phyloP scores from a whole-genome alignment of 37 sponge, comb jelly and placozoan genomes.

The Chondrilla cf. caribensis region DNA sequence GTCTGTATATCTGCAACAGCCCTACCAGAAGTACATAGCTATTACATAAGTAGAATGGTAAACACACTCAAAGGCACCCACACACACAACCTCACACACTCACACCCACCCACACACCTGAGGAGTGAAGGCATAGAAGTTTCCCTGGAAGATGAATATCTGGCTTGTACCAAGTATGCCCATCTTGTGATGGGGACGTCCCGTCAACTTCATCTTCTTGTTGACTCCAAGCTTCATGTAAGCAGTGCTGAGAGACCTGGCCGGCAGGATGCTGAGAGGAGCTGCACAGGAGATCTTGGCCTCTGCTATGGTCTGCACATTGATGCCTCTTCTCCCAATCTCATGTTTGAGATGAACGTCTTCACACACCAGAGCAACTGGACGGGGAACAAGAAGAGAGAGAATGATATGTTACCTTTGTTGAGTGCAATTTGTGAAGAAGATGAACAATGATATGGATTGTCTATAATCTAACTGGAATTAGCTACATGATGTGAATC shows the following conservation, averaged over 20 bases:
- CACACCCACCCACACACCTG: slow-evolving; percentile 24
- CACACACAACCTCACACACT: not conserved
- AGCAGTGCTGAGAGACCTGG: slow-evolving; percentile 49
- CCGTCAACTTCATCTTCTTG: slow-evolving; percentile 61
- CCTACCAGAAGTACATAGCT: not conserved
- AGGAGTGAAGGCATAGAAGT: slow-evolving; percentile 56
- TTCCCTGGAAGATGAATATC: slow-evolving; percentile 47
- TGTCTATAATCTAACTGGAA: too few species aligned
- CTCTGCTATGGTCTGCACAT: slow-evolving; percentile 58
- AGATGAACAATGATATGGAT: too few species aligned
- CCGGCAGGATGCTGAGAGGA: slow-evolving; percentile 64
- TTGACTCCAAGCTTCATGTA: slow-evolving; percentile 56
- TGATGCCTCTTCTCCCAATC: slow-evolving; percentile 41
- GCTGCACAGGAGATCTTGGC: slow-evolving; percentile 12
- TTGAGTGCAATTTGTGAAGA: too few species aligned
- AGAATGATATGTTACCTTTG: too few species aligned
- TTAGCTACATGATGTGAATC: too few species aligned
- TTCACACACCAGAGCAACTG: slow-evolving; percentile 84
- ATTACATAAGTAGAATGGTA: not conserved
- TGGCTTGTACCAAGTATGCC: slow-evolving; percentile 75
- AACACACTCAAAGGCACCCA: not conserved
- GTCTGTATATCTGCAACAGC: not conserved
- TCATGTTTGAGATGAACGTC: slow-evolving; percentile 30
- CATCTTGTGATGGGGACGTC: slow-evolving; percentile 49
- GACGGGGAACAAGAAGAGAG: not conserved